Evolutionary conservation across 2,113 vertebrate species (phyloP).

Genomic region (Dasyprocta punctata): DNA sequence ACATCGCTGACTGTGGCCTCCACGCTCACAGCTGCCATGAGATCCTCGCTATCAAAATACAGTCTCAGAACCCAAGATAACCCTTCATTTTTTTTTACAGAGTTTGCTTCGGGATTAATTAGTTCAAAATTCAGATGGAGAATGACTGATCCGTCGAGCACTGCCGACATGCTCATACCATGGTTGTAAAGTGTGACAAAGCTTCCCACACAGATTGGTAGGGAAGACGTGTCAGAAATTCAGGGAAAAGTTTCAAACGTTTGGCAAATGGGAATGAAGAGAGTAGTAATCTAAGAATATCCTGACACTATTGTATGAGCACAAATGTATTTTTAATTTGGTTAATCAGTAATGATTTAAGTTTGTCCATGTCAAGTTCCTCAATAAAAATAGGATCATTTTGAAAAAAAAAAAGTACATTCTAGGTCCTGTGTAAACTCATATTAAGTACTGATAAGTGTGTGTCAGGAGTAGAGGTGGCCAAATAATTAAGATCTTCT

Average conservation of each 20-base stretch:
- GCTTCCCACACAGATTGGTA: neutral
- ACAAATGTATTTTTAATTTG: neutral
- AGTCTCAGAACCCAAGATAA: neutral
- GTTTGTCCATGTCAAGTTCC: neutral
- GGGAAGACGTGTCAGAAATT: neutral
- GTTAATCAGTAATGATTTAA: neutral
- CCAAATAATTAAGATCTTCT: neutral
- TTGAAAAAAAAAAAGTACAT: neutral
- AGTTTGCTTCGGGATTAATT: neutral
- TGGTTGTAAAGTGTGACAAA: neutral
- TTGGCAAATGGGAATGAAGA: neutral
- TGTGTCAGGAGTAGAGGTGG: neutral
- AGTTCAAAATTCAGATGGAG: neutral
- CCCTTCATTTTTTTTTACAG: neutral
- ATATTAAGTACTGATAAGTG: neutral
- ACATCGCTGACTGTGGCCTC: accelerated
- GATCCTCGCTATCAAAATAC: neutral
- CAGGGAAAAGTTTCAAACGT: neutral
- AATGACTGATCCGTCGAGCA: neutral
- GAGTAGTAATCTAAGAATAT: neutral
- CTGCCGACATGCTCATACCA: neutral
- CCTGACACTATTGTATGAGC: neutral
- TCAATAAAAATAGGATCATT: neutral
- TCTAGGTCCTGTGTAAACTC: neutral
- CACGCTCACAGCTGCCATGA: too few relatives aligned